Evolutionary conservation across 2,888 invertebrate genomes (phyloP).

Genomic region (Isoperla grammatica): DNA sequence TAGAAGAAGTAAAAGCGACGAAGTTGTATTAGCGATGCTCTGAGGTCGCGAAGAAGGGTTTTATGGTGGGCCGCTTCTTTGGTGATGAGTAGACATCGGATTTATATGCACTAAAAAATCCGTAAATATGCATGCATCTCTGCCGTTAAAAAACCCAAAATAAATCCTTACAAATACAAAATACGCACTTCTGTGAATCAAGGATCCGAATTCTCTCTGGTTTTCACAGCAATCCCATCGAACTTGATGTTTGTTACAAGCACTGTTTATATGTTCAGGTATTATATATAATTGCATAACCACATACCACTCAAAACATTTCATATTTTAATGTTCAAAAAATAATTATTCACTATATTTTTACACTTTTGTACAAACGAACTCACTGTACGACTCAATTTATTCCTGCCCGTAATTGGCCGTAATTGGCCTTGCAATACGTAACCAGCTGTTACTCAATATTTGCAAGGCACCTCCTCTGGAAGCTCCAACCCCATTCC

Average conservation of each 20-base stretch:
- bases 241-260: not conserved
- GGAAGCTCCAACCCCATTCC: not conserved
- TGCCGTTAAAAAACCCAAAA: not conserved
- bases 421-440: not conserved
- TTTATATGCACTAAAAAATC: not conserved
- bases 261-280: not conserved
- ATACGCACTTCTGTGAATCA: not conserved
- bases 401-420: not conserved
- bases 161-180: conserved; percentile 5
- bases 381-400: no score
- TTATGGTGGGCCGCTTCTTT: no score
- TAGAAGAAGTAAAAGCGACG: no score
- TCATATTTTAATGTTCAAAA: no score
- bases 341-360: no score
- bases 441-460: conserved; percentile 5
- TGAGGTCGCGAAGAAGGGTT: no score
- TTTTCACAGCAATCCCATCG: not conserved
- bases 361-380: no score
- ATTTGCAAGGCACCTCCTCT: not conserved
- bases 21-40: no score
- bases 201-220: not conserved
- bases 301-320: no score
- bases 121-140: not conserved
- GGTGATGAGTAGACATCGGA: conserved; percentile 6
- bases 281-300: not conserved